Conservation (phyloP, 2,888 invertebrate species). For the Acleris sparsana region DNA sequence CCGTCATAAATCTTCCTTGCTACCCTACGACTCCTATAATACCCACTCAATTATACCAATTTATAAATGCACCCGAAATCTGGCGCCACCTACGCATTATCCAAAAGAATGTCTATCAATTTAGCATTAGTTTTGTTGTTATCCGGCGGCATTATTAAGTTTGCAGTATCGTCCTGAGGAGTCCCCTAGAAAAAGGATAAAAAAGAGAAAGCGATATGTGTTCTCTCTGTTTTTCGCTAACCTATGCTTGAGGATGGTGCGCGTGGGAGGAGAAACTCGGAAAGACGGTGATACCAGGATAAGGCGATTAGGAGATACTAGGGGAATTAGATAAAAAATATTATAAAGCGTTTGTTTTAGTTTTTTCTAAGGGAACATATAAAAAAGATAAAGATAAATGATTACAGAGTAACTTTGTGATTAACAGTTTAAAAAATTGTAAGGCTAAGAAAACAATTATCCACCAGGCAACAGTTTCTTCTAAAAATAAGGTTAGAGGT, state of each 20-base stretch:
- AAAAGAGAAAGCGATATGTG: constrained; percentile 58
- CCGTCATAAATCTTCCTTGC: constrained; percentile 29
- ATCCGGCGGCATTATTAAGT: constrained; percentile 38
- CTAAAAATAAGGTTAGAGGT: too few relatives aligned
- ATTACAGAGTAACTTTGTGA: too few relatives aligned
- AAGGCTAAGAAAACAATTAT: too few relatives aligned
- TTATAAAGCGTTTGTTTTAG: not conserved
- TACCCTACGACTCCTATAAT: constrained; percentile 8
- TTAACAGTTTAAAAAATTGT: too few relatives aligned
- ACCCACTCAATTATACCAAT: constrained; percentile 14
- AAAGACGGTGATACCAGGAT: constrained; percentile 23
- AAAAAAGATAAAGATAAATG: too few relatives aligned
- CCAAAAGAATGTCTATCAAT: not conserved
- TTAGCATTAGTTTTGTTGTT: constrained; percentile 16
- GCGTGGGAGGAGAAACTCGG: constrained; percentile 42
- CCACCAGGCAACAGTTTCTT: too few relatives aligned
- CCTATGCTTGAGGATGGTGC: constrained; percentile 55
- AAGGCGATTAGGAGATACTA: not conserved
- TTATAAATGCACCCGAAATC: not conserved
- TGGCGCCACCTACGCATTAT: constrained; percentile 1
- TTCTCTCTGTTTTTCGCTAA: constrained; percentile 62
- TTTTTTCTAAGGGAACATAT: too few relatives aligned
- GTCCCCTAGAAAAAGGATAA: constrained; percentile 55
- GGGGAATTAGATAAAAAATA: not conserved
- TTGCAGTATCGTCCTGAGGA: constrained; percentile 42